phyloP scores from a whole-genome alignment of 1,140 invertebrate species.

The Pseudomyrmex sp. region DNA sequence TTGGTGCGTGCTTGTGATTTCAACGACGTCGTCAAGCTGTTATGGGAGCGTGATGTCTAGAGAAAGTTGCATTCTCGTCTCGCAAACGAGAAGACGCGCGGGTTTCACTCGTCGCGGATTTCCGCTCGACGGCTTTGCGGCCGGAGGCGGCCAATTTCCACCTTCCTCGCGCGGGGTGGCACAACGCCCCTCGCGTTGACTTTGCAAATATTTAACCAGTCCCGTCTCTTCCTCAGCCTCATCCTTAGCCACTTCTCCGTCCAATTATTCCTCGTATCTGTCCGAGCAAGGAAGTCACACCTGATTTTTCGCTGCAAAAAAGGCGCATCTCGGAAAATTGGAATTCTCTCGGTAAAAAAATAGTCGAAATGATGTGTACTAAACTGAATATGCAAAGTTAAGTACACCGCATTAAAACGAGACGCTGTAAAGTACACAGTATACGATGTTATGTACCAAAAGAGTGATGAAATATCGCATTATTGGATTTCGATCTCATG shows the following conservation, averaged over 20 bases:
- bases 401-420: not conserved
- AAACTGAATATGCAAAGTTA: not conserved
- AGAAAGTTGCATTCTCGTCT: slow-evolving; percentile 29
- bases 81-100: slow-evolving; percentile 49
- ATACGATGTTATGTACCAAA: not conserved
- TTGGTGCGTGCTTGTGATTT: slow-evolving; percentile 36
- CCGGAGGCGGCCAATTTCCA: slow-evolving; percentile 60
- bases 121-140: slow-evolving; percentile 49
- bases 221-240: not conserved
- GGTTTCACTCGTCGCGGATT: slow-evolving; percentile 22
- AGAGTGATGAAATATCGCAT: not conserved
- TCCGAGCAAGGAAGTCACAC: slow-evolving; percentile 18
- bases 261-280: slow-evolving; percentile 51
- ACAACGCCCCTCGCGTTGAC: slow-evolving; percentile 48
- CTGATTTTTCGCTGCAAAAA: slow-evolving; percentile 15
- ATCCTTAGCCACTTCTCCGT: slow-evolving; percentile 51
- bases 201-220: slow-evolving; percentile 56
- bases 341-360: not conserved
- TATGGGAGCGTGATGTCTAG: slow-evolving; percentile 4
- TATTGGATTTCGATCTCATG: not conserved
- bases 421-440: too few species aligned
- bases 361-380: not conserved
- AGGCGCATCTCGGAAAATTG: slow-evolving; percentile 1
- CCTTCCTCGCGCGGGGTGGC: slow-evolving; percentile 6
- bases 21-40: slow-evolving; percentile 10